Conservation (phyloP, 2,888 invertebrate species). For the Drosophila peninsularis region DNA sequence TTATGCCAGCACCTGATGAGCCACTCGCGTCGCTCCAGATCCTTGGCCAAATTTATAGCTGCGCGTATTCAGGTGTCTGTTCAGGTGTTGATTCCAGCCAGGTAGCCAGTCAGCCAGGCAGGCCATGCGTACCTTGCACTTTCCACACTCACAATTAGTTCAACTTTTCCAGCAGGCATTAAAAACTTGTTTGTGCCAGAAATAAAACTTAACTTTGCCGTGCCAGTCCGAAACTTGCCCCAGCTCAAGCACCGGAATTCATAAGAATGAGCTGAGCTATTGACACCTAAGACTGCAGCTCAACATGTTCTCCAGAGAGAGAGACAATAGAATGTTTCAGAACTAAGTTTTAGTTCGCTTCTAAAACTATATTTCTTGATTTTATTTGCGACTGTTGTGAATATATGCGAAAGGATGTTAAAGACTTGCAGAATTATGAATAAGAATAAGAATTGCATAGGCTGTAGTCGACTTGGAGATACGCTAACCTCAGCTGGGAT, state of each 20-base stretch:
- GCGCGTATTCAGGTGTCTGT: no score
- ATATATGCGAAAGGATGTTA: background rate
- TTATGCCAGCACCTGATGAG: conserved; percentile 50
- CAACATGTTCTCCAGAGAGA: background rate
- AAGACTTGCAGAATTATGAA: background rate
- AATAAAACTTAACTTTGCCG: conserved; percentile 12
- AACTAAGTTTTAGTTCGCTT: background rate
- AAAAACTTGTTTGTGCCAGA: conserved; percentile 20
- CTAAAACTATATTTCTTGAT: background rate
- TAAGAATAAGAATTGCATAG: background rate
- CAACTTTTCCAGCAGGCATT: conserved; percentile 27
- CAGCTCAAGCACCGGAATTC: background rate
- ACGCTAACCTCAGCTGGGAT: background rate
- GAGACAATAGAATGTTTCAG: background rate
- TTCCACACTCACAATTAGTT: conserved; percentile 26
- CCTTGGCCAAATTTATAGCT: conserved; percentile 14
- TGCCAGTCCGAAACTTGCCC: conserved; percentile 8
- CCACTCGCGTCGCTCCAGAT: background rate
- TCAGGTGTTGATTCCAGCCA: conserved; percentile 35
- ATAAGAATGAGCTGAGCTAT: conserved; percentile 1
- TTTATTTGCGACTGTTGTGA: background rate
- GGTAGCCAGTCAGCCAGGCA: background rate
- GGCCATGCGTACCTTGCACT: conserved; percentile 31
- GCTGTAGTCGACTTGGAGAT: background rate
- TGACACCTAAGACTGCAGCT: background rate